Base-by-base conservation (phyloP, 2,888 invertebrate genomes). In the Crematogaster levior region DNA sequence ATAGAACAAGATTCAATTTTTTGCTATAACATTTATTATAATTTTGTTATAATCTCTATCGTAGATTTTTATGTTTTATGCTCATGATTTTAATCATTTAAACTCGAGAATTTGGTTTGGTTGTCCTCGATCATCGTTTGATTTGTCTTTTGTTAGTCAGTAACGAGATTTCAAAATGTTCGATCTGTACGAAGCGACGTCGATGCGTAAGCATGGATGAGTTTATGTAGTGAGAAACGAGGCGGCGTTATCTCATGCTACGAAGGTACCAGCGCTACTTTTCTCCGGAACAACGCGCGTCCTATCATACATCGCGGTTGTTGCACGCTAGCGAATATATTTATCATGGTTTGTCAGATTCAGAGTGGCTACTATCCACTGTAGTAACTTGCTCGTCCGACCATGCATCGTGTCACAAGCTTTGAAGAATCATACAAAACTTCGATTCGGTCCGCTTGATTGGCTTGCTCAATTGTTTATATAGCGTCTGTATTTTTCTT, bases 151-250 rank as follows among this genome's bases (percentile, higher is more conserved):
- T n/a, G n/a, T n/a, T 65, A 72, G 61, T 53, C 51, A 51, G 80
- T 81, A 85, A 86, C 81, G 86, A 88, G 85, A 61, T 58, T 68
- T 79, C 56, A 43, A 70, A 68, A 65, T 82, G 80, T 30, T 82
- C 70, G 83, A 83, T 79, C 56, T 24, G 21, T 34, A 30, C 43
- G n/a, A 43, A 56, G 60, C 60, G 53, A 77, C 51, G 9, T 63
- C 70, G 79, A 66, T 72, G 73, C 56, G 82, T 65, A 34, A 27
- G 58, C 75, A 75, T 84, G 66, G 82, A 88, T 82, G 88, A 87
- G 89, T 92, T 92, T 91, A 92, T 92, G 91, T 92, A 92, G 92
- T 90, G 92, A 91, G 87, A 92, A 92, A 92, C 91, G 91, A 92
- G 91, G 61, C 74, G 58, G 84, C 85, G 90, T 91, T 91, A 91